Percentiles rank a stretch among this genome's conserved stretches.
phyloP scores from a whole-genome alignment of 2,797 vertebrate species.

The Danio kyathit region DNA sequence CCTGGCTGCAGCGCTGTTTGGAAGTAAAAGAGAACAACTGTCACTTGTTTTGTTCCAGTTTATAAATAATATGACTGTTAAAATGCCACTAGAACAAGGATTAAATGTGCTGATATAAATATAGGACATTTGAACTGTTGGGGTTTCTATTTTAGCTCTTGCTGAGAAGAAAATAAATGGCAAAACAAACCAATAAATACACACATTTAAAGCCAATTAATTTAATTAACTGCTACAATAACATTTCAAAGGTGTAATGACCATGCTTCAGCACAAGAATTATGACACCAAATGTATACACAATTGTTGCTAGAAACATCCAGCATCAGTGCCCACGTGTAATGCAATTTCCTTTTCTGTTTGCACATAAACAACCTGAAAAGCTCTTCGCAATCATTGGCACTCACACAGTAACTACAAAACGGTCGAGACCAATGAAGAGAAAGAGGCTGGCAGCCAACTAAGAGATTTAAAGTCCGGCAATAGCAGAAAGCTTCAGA shows the following conservation, averaged over 20 bases:
- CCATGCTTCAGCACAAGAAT: neutral
- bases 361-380: slow-evolving; percentile 67
- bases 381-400: slow-evolving; percentile 63
- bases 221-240: neutral
- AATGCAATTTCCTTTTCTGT: slow-evolving; percentile 15
- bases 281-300: neutral
- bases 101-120: neutral
- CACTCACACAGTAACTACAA: slow-evolving; percentile 43
- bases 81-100: neutral
- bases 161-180: neutral
- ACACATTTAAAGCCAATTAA: neutral
- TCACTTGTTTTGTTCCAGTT: slow-evolving; percentile 46
- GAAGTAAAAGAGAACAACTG: slow-evolving; percentile 30
- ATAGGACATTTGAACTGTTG: neutral
- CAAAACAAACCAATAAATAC: neutral
- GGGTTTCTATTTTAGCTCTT: neutral
- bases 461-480: slow-evolving; percentile 74
- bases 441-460: slow-evolving; percentile 52
- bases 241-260: neutral
- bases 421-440: slow-evolving; percentile 39
- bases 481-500: slow-evolving; percentile 75
- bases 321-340: neutral
- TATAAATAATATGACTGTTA: neutral
- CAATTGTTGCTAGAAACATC: neutral
- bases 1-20: slow-evolving; percentile 29